phyloP scores from a whole-genome alignment of 1,140 invertebrate species.

The Trinorchestia longiramus region DNA sequence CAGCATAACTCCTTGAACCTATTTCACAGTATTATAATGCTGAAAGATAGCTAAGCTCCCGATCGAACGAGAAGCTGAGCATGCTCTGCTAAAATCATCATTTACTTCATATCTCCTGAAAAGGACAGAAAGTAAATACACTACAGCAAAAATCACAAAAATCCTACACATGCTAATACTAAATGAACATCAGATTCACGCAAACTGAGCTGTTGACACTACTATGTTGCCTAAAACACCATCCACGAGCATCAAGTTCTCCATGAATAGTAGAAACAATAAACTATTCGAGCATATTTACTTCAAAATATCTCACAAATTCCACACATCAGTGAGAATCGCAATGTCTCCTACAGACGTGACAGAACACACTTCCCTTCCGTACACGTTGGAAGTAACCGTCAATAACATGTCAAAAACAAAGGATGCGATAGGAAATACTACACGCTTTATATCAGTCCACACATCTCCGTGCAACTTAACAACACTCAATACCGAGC shows the following conservation, averaged over 20 bases:
- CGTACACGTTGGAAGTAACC: not conserved
- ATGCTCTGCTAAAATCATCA: not conserved
- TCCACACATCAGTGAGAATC: not conserved
- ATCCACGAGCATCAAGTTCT: not conserved
- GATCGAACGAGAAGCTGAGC: not conserved
- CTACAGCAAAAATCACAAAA: no score
- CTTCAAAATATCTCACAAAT: not conserved
- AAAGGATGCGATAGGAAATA: not conserved
- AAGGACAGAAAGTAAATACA: no score
- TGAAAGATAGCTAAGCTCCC: not conserved
- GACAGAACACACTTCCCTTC: not conserved
- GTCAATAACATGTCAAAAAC: not conserved
- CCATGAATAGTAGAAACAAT: not conserved
- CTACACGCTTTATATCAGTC: not conserved
- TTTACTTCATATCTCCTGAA: no score
- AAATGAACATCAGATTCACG: not conserved
- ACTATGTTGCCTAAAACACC: not conserved
- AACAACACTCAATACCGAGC: not conserved
- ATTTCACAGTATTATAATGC: not conserved
- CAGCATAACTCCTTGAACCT: not conserved
- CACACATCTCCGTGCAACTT: not conserved
- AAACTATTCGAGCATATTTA: not conserved
- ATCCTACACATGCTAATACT: not conserved
- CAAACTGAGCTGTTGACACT: not conserved
- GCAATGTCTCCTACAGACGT: not conserved